Conservation (phyloP, 2,113 vertebrate genomes). For the Bettongia penicillata region DNA sequence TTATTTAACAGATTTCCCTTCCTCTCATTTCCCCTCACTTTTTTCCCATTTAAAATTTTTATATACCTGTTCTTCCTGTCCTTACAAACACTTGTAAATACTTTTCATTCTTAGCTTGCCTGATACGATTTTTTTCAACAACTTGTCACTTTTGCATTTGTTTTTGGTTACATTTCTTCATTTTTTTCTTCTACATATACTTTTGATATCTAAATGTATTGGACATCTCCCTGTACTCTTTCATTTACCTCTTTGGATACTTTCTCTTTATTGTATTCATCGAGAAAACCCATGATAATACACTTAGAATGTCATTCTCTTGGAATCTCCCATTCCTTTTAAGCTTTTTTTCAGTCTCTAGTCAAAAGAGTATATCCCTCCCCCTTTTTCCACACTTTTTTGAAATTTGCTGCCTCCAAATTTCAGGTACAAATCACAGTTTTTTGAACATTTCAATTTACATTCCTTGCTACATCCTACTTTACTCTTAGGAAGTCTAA, state of each 20-base stretch:
- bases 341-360: neutral
- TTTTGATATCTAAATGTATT: neutral
- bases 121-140: neutral
- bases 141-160: neutral
- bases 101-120: neutral
- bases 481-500: neutral
- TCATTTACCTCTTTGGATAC: neutral
- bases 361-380: accelerated
- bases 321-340: neutral
- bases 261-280: neutral
- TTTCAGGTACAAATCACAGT: neutral
- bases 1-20: neutral
- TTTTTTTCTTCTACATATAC: neutral
- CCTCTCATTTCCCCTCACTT: neutral
- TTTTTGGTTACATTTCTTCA: neutral
- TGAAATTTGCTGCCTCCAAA: neutral
- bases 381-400: neutral
- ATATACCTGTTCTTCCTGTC: neutral
- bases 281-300: neutral
- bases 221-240: neutral
- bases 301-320: neutral
- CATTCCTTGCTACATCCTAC: neutral
- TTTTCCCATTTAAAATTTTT: neutral
- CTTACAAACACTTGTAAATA: neutral
- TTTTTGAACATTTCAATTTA: neutral